Evolutionary conservation across 2,797 vertebrate genomes (phyloP).

Genomic region (Sebastes oblongus): DNA sequence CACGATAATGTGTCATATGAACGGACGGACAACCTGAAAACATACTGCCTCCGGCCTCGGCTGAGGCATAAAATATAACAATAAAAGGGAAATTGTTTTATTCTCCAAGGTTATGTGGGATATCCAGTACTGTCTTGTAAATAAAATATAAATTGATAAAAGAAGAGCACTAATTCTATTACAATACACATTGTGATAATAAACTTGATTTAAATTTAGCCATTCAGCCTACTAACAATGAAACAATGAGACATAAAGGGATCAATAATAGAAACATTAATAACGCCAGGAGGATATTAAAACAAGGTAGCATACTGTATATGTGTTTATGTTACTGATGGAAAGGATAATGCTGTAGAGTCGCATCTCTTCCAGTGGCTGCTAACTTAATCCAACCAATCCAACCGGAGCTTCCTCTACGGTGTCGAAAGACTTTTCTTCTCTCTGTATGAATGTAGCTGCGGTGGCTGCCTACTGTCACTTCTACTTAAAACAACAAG

Average conservation of each 20-base stretch:
- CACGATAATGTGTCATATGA: no score
- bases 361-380: slow-evolving; percentile 32
- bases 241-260: background rate
- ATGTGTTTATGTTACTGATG: slow-evolving; percentile 16
- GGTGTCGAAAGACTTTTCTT: background rate
- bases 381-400: background rate
- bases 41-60: no score
- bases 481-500: background rate
- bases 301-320: background rate
- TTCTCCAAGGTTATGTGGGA: background rate
- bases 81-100: background rate
- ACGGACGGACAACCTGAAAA: no score
- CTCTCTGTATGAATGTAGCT: background rate
- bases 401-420: background rate
- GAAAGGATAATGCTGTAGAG: slow-evolving; percentile 19
- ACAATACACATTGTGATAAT: background rate
- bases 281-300: background rate
- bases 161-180: background rate
- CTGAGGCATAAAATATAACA: no score
- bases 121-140: background rate
- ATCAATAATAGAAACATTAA: slow-evolving; percentile 8
- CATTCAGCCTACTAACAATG: background rate
- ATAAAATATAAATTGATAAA: background rate
- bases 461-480: background rate
- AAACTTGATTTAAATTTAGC: background rate